Base-by-base conservation (phyloP, 1,140 invertebrate genomes). In the Drosophila insularis region DNA sequence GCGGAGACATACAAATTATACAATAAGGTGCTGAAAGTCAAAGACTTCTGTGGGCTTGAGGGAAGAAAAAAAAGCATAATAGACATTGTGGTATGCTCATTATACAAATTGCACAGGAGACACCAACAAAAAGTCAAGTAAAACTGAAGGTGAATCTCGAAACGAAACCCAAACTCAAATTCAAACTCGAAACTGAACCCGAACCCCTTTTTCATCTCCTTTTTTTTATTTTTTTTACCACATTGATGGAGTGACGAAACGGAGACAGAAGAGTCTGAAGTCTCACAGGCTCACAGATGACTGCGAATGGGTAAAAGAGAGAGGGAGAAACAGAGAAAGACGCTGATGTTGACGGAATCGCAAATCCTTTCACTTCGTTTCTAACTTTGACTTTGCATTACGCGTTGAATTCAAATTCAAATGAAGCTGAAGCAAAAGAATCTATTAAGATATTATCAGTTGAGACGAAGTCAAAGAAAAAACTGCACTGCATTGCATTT, bases 401-500 rank as follows among this genome's bases (percentile, higher is more conserved):
- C 62, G 13, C 64, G 43, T 62, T 82, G 67, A 82, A 87, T 87
- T 87, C 82, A 81, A 73, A 87, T 87, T 82, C 80, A 87, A 87
- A 87, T 89, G 72, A 84, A 13, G 58, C 55, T 50, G 43, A 37
- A 27, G 69, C 68, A 78, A 89, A 84, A 87, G 84, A 87, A 87
- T 87, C 84, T 87, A 87, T 87, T 87, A 87, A 87, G 84, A 87
- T 84, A 78, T 87, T 84, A 89, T 89, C 73, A 77, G 82, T 14
- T 35, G 76, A 66, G 32, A 55, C 6, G 27, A 21, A 39, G 40
- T 50, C 43, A 50, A 50, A 50, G 43, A 50, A 35, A 35, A 35
- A 7, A 35, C 19, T 54, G 39, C 50, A 37, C 10, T 58, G 67
- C 21, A 50, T 19, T 50, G 43, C 43, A 50, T 50, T 50, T 17